phyloP scores from a whole-genome alignment of 2,113 vertebrate species.

The Scopus umbretta region DNA sequence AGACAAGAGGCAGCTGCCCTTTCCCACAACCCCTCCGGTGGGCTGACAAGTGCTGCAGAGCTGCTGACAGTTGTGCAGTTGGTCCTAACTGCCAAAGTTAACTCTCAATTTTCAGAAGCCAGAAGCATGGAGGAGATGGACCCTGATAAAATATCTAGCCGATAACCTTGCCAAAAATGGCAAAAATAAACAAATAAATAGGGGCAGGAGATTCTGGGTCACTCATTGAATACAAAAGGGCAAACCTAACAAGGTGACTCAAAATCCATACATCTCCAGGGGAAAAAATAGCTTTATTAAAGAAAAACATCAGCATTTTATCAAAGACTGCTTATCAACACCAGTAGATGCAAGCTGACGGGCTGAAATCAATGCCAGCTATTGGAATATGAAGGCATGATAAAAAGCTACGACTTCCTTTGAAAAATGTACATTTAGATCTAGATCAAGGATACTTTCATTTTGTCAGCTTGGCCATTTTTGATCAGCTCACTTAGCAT shows the following conservation, averaged over 20 bases:
- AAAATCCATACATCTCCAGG: not conserved
- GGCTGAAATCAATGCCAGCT: not conserved
- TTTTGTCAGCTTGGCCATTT: slow-evolving; percentile 11
- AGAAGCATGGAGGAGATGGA: not conserved
- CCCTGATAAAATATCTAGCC: not conserved
- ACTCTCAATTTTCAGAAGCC: not conserved
- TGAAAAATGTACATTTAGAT: slow-evolving; percentile 9
- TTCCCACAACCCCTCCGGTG: not conserved
- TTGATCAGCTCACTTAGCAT: not conserved
- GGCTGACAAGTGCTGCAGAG: not conserved
- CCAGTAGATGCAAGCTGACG: not conserved
- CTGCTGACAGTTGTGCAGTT: not conserved
- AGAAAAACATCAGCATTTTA: not conserved
- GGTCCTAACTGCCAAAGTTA: not conserved
- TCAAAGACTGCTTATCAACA: not conserved
- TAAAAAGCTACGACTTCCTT: not conserved
- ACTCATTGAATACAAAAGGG: not conserved
- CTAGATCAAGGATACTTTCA: not conserved
- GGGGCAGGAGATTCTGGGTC: not conserved
- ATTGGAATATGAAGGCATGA: not conserved
- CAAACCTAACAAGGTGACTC: not conserved
- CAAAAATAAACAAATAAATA: not conserved
- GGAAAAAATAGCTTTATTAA: not conserved
- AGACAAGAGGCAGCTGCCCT: not conserved
- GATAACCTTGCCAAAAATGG: not conserved